These are phyloP conservation scores for Muscina levida DNA, from an alignment of 2,888 invertebrate species.

Conservation along the genomic window DNA sequence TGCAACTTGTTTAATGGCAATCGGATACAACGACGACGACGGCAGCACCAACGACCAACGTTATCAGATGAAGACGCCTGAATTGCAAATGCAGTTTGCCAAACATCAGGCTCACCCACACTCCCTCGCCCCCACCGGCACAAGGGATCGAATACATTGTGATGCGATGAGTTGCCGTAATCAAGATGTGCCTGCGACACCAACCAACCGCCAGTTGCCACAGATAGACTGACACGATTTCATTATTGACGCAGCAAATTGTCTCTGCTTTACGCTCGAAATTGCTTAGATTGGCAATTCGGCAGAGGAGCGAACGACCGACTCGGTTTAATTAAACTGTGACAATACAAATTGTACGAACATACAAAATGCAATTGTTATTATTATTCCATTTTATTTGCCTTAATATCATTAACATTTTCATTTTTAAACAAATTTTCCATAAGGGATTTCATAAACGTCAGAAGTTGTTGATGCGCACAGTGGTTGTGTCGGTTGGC, in stretches of 20 bases:
- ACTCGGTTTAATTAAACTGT: constrained; percentile 54
- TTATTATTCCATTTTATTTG: constrained; percentile 55
- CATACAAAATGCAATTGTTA: constrained; percentile 57
- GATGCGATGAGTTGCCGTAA: background rate
- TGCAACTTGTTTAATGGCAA: constrained; percentile 12
- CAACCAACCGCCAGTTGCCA: background rate
- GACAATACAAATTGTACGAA: constrained; percentile 40
- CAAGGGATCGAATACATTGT: background rate
- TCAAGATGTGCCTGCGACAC: constrained; percentile 12
- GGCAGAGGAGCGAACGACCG: background rate
- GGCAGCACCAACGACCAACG: background rate
- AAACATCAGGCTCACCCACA: background rate
- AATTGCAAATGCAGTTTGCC: constrained; percentile 15
- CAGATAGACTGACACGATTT: background rate
- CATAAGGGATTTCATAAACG: constrained; percentile 53
- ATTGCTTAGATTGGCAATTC: constrained; percentile 32
- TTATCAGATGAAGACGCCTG: constrained; percentile 29
- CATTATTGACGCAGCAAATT: background rate
- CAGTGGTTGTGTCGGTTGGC: constrained; percentile 32
- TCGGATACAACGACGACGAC: constrained; percentile 11
- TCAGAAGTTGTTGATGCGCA: constrained; percentile 15
- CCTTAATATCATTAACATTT: constrained; percentile 58
- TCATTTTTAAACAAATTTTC: constrained; percentile 41
- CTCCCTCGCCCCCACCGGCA: background rate
- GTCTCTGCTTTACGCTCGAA: background rate